Base-by-base conservation (phyloP, 2,797 vertebrate genomes). In the Coreius guichenoti region DNA sequence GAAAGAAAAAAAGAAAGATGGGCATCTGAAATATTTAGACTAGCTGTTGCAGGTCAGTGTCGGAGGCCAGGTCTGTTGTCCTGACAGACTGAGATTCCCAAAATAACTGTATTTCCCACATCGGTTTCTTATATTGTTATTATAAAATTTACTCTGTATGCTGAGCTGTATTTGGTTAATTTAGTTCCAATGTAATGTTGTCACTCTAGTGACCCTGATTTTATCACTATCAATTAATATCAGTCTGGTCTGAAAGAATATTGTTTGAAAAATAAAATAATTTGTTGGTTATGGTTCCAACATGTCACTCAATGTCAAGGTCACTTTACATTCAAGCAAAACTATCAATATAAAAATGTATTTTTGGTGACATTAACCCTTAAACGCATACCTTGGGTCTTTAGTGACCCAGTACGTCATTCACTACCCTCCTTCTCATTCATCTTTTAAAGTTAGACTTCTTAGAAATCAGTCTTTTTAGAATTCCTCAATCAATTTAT, bases 71-170 rank as follows among this genome's bases (percentile, higher is more conserved):
- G 63, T 73, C n/a, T 75, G 84, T 83, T 21, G 79, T 82, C 36
- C 36, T 39, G 36, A 86, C 85, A 89, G 83, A 82, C 78, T 47
- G 67, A 49, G 82, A 49, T 70, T 86, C 85, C 75, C 72, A 86
- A 88, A 90, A 86, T 90, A 88, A 43, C 86, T 67, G 6, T 33
- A 33, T 67, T 19, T 16, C 61, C 61, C 79, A 86, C 63, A 70
- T 36, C 79, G 80, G n/a, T 75, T 88, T 70, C 82, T 88, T 84
- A 87, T 65, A 83, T 74, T 76, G 70, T 47, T 45, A 36, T 8
- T 54, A n/a, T 29, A 58, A 39, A 76, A 56, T 33, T 9, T 1
- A 49, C 36, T 36, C 36, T 36, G 36, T 49, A 31, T 74, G 9
- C 26, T 51, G 26, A 51, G 21, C 51, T 76, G 51, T 56, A 33